A percentile compares a stretch with the other conserved stretches of the same genome.
Evolutionary conservation across 2,888 invertebrate species (phyloP).

Genomic region (Thymelicus acteon): DNA sequence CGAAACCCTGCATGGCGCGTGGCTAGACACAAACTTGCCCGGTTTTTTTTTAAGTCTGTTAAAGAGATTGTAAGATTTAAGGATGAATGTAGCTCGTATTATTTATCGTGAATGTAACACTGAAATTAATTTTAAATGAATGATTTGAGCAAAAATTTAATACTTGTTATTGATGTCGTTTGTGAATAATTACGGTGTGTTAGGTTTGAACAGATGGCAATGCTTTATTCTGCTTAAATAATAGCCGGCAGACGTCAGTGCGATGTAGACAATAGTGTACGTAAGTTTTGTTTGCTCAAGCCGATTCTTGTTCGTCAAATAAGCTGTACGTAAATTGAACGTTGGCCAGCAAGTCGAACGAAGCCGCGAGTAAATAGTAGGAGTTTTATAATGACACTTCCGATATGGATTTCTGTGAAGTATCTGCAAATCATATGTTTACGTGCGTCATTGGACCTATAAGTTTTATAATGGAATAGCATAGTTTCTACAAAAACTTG

Average conservation of each 20-base stretch:
- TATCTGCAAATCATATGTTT: not conserved
- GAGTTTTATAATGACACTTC: conserved; percentile 17
- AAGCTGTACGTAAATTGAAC: conserved; percentile 35
- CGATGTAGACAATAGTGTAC: conserved; percentile 32
- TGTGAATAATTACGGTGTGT: conserved; percentile 33
- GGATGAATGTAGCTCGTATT: no score
- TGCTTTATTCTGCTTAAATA: conserved; percentile 18
- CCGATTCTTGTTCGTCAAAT: conserved; percentile 34
- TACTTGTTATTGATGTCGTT: conserved; percentile 5
- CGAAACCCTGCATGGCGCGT: no score
- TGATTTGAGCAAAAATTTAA: no score
- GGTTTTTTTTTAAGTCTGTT: no score
- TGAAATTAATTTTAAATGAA: no score
- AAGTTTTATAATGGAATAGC: no score
- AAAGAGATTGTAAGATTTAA: no score
- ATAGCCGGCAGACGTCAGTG: conserved; percentile 26
- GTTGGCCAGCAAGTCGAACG: conserved; percentile 7
- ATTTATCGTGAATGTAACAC: no score
- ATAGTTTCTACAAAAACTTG: no score
- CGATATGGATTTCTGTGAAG: conserved; percentile 10
- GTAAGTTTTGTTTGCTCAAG: conserved; percentile 27
- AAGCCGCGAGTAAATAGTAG: conserved; percentile 23
- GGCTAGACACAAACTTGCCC: no score
- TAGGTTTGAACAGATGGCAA: conserved; percentile 42
- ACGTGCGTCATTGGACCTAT: conserved; percentile 13